phyloP scores from a whole-genome alignment of 2,797 vertebrate species.

The Triplophysa bombifrons region DNA sequence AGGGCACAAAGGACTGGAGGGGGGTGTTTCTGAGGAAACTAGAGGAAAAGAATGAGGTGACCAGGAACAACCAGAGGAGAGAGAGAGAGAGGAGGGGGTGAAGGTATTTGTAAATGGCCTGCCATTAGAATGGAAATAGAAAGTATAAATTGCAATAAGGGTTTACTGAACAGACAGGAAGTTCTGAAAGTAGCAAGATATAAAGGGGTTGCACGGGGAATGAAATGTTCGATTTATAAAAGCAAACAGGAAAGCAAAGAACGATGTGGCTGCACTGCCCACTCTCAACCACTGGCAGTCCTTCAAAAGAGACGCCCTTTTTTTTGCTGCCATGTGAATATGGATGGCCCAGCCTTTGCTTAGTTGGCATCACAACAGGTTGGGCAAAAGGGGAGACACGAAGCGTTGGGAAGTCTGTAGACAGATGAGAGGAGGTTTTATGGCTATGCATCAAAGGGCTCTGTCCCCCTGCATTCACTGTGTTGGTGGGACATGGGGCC shows the following conservation, averaged over 20 bases:
- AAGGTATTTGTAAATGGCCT: conserved; percentile 28
- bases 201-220: background rate
- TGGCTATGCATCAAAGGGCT: conserved; percentile 55
- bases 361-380: conserved; percentile 71
- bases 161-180: background rate
- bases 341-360: conserved; percentile 74
- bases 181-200: background rate
- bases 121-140: conserved; percentile 34
- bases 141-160: conserved; percentile 20
- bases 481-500: conserved; percentile 44
- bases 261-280: conserved; percentile 23
- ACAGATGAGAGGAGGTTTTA: conserved; percentile 50
- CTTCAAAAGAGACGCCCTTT: conserved; percentile 68
- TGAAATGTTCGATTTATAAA: no score
- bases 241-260: no score
- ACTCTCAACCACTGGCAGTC: conserved; percentile 62
- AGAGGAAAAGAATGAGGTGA: conserved; percentile 9
- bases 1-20: conserved; percentile 21
- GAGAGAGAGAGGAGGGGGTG: conserved; percentile 18
- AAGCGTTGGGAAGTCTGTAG: conserved; percentile 47
- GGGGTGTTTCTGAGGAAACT: conserved; percentile 2
- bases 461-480: conserved; percentile 41
- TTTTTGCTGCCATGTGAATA: conserved; percentile 69
- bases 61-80: conserved; percentile 40
- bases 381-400: conserved; percentile 43